phyloP scores from a whole-genome alignment of 2,113 vertebrate genomes.

The Suncus etruscus region DNA sequence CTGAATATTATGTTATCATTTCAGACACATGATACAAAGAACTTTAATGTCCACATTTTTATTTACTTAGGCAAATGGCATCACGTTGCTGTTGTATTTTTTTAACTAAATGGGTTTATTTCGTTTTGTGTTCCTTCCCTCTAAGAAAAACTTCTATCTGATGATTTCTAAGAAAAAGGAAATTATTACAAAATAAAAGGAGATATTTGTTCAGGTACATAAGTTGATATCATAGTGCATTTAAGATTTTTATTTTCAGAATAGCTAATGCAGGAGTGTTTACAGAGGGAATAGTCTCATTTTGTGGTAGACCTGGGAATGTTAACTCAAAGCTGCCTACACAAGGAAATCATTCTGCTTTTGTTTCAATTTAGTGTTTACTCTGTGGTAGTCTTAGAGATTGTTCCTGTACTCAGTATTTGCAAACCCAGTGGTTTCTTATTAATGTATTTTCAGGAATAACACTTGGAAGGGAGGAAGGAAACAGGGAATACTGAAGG shows the following conservation, averaged over 20 bases:
- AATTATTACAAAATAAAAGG: not conserved
- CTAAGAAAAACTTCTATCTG: not conserved
- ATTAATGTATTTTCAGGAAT: not conserved
- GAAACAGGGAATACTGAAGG: not conserved
- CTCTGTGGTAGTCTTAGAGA: not conserved
- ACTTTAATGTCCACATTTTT: not conserved
- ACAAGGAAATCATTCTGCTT: not conserved
- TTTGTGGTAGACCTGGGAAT: not conserved
- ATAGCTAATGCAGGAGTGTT: not conserved
- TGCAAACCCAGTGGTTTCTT: not conserved
- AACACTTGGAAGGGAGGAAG: not conserved
- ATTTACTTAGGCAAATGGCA: not conserved
- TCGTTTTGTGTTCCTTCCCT: not conserved
- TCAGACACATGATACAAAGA: not conserved
- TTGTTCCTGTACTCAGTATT: not conserved
- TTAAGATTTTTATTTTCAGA: constrained; percentile 11
- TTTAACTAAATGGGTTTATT: not conserved
- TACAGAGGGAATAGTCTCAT: not conserved
- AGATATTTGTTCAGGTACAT: not conserved
- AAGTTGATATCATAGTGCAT: not conserved
- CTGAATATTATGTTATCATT: constrained; percentile 1
- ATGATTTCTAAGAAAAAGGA: not conserved
- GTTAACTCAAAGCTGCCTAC: not conserved
- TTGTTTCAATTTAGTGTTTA: constrained; percentile 19
- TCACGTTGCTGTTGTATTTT: not conserved